Conservation (phyloP, 2,888 invertebrate species). For the Athetis lepigone region DNA sequence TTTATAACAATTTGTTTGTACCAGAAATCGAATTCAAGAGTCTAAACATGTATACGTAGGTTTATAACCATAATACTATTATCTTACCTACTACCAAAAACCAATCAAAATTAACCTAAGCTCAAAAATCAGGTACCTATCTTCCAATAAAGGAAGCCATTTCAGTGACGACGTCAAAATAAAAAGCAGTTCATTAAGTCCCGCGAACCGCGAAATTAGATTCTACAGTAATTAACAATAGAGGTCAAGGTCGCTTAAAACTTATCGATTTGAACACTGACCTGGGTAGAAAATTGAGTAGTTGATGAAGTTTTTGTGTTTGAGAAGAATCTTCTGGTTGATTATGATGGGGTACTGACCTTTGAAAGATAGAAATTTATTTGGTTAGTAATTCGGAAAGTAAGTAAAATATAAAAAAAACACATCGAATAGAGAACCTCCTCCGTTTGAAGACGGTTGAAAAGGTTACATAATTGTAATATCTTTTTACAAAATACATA, state of each 20-base stretch:
- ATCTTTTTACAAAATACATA: no score
- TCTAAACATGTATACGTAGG: no score
- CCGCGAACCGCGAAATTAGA: slow-evolving; percentile 49
- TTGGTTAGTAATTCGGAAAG: not conserved
- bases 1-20: no score
- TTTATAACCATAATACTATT: not conserved
- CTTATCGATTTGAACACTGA: slow-evolving; percentile 20
- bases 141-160: slow-evolving; percentile 4
- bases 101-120: slow-evolving; percentile 13
- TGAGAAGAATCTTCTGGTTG: not conserved
- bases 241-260: slow-evolving; percentile 21
- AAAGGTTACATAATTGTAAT: no score
- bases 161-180: slow-evolving; percentile 15
- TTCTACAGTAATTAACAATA: slow-evolving; percentile 47
- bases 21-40: no score
- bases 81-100: not conserved
- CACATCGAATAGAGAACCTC: no score
- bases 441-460: no score
- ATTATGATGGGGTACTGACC: slow-evolving; percentile 26
- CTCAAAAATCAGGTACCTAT: slow-evolving; percentile 1
- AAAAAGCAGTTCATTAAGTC: slow-evolving; percentile 23
- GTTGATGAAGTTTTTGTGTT: not conserved
- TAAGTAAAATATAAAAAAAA: no score
- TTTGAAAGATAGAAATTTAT: slow-evolving; percentile 26
- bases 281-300: not conserved